Evolutionary conservation across 2,113 vertebrate genomes (phyloP), one percentile per base, ranked within the genome.

Genomic region (Sakesphorus luctuosus): DNA sequence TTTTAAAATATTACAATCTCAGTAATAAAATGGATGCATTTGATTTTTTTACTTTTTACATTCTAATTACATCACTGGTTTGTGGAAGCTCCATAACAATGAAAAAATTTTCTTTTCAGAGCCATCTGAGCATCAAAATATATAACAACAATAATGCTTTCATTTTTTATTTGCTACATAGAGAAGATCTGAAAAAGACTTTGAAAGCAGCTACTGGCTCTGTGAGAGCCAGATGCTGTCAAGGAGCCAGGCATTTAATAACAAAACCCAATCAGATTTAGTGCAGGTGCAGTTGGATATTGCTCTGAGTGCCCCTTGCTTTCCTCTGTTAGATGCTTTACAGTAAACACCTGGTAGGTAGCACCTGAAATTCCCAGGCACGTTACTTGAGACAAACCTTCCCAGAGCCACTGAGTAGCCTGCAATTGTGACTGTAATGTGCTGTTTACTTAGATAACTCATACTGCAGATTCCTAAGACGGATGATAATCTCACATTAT

Each of bases 351-450:
- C 44, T 68, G 58, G 24, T 33, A 26, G 52, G 56, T 10, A 65
- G 31, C 24, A 17, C 55, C 36, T 53, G 17, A 58, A 61, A 79
- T 74, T 83, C 23, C 25, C 23, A 43, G 40, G 46, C 53, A 2
- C 10, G 25, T 58, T 53, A 11, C 26, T 52, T 20, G 40, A 78
- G 44, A 38, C 18, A 76, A 52, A 44, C 35, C 33, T 61, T 44
- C 62, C 44, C 21, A 61, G 52, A 87, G 49, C 58, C 31, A 16
- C 4, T 1, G 44, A 74, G 56, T 40, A 77, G n/a, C 46, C 80
- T 2, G 2, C 26, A 26, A 0, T n/a, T 50, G 10, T 26, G 63
- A 28, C 28, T 18, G 11, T n/a, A 66, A 15, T 0, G 0, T 20
- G 18, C 0, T 69, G 26, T 25, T 90, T 71, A 72, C 47, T 50